phyloP scores from a whole-genome alignment of 2,888 invertebrate genomes.

The Caenorhabditis becei region DNA sequence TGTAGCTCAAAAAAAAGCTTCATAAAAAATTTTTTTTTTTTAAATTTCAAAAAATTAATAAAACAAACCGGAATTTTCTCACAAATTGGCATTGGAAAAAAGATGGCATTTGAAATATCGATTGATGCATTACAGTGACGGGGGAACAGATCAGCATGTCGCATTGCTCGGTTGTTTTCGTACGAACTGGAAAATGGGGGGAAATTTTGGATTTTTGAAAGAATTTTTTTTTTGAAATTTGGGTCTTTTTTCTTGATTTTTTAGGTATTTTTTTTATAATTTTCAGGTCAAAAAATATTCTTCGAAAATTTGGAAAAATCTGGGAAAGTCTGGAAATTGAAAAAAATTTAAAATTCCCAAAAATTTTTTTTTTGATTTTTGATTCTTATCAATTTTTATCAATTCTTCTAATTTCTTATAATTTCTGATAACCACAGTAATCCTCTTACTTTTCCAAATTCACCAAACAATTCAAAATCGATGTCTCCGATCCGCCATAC shows the following conservation, averaged over 20 bases:
- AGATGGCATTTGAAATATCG: conserved; percentile 18
- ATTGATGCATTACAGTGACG: conserved; percentile 17
- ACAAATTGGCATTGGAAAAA: conserved; percentile 43
- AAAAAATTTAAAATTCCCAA: too few species aligned
- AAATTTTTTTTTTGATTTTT: not conserved
- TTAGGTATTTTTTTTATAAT: not conserved
- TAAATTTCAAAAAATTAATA: not conserved
- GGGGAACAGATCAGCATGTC: conserved; percentile 7
- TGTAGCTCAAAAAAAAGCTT: not conserved
- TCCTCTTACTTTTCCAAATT: conserved; percentile 32
- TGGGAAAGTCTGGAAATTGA: too few species aligned
- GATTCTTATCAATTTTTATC: not conserved
- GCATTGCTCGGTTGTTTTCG: conserved; percentile 32
- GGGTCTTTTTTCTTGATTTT: not conserved
- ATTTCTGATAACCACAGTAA: not conserved
- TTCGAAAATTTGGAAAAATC: too few species aligned
- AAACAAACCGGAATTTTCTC: conserved; percentile 36
- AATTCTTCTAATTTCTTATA: not conserved
- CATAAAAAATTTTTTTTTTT: not conserved
- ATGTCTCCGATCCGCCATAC: conserved; percentile 9
- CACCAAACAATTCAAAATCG: conserved; percentile 21
- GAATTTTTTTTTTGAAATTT: not conserved
- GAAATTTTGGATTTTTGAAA: not conserved
- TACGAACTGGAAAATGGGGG: conserved; percentile 34
- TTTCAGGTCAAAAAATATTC: too few species aligned